Percentiles rank a stretch among this genome's conserved stretches.
These are phyloP conservation scores for Ochropleura leucogaster DNA, from an alignment of 2,888 invertebrate genomes.

Conservation along the genomic window DNA sequence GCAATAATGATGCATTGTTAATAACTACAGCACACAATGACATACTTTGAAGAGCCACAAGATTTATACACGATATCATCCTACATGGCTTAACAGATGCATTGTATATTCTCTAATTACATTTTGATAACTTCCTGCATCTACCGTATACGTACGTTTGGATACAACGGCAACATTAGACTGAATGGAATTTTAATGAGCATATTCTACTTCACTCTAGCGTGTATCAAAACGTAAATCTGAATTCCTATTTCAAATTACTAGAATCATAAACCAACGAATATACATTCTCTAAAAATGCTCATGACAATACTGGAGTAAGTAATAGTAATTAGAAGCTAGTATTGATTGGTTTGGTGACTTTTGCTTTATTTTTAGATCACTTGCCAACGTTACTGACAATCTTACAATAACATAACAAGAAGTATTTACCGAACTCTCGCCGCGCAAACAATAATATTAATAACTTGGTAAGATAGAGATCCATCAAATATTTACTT, in stretches of 20 bases:
- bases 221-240: constrained; percentile 47
- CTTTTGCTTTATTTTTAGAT: constrained; percentile 23
- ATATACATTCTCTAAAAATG: constrained; percentile 27
- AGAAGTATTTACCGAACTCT: constrained; percentile 56
- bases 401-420: constrained; percentile 48
- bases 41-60: constrained; percentile 12
- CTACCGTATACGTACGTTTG: constrained; percentile 42
- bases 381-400: constrained; percentile 3
- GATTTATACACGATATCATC: constrained; percentile 49
- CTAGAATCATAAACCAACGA: background rate
- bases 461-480: constrained; percentile 71
- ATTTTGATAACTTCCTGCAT: constrained; percentile 66
- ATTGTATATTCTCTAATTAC: constrained; percentile 63
- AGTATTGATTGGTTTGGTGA: constrained; percentile 35
- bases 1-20: constrained; percentile 25
- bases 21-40: constrained; percentile 13
- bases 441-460: constrained; percentile 70
- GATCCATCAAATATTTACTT: constrained; percentile 71
- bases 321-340: background rate
- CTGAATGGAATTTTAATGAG: constrained; percentile 69
- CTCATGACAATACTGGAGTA: constrained; percentile 5
- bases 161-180: constrained; percentile 58
- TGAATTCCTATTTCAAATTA: constrained; percentile 32
- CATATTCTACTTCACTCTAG: constrained; percentile 36
- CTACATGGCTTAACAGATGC: constrained; percentile 25